Base-by-base conservation (phyloP, 2,797 vertebrate genomes). In the Pachyuromys duprasi region DNA sequence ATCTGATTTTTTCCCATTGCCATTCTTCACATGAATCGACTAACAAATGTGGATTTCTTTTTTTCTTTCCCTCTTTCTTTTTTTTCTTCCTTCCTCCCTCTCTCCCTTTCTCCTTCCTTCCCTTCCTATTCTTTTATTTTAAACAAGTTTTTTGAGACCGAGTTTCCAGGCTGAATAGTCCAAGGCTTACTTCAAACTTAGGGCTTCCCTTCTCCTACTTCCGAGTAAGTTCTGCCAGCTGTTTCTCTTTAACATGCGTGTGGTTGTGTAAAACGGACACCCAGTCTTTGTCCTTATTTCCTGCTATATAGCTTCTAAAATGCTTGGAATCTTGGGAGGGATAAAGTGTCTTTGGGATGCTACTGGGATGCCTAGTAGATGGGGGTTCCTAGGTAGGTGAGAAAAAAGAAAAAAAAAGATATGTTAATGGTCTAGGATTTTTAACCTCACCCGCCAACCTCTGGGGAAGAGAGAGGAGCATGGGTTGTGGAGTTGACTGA, bases 1-100 rank as follows among this genome's bases (percentile, higher is more conserved):
- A 67, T 93, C 70, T 94, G 36, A 76, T 18, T 90, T 69, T 11
- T 90, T 74, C 39, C 80, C 93, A 70, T 95, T 91, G 80, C n/a
- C 3, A 53, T 67, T 91, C 45, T 63, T 89, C 81, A 93, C 90
- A 93, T 86, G 63, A 89, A 69, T 24, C 17, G 24, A 18, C 78
- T 67, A 88, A 89, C 24, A 86, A 83, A 87, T 65, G 12, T 95
- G 4, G 0, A n/a, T 24, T 45, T 33, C 18, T 39, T 18, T 31
- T 39, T 33, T 33, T 49, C 13, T 55, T 53, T 11, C 20, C 28
- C 24, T 9, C 1, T 17, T 36, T 20, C 13, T 3, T 11, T 12
- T 2, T 8, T 12, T 11, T 17, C 63, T 24, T 3, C 33, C 24
- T 42, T 6, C 20, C 53, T 57, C 4, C 13, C 55, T 39, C n/a